Conservation (phyloP, 2,888 invertebrate genomes). For the Corythucha ciliata region DNA sequence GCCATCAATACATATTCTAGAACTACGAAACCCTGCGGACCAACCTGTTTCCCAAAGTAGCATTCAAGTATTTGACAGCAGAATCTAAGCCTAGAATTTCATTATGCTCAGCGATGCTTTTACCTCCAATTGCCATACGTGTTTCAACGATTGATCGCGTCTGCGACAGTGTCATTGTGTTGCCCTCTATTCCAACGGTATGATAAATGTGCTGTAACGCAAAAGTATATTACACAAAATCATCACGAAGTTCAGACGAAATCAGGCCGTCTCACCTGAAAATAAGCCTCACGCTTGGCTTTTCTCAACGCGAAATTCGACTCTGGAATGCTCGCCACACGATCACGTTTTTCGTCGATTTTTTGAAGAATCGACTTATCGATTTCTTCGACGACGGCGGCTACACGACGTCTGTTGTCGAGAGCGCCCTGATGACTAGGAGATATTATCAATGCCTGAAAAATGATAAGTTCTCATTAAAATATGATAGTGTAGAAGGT, state of each 20-base stretch:
- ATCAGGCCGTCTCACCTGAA: conserved; percentile 45
- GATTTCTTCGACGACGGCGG: conserved; percentile 78
- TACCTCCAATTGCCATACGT: conserved; percentile 72
- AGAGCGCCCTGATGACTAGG: conserved; percentile 75
- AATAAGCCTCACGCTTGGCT: conserved; percentile 91
- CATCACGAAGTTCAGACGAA: background rate
- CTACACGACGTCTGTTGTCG: conserved; percentile 71
- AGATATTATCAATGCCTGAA: conserved; percentile 63
- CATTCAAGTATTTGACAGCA: conserved; percentile 85
- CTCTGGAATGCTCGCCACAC: conserved; percentile 70
- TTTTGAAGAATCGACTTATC: conserved; percentile 68
- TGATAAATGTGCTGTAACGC: conserved; percentile 73
- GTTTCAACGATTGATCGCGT: conserved; percentile 88
- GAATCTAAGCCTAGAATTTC: conserved; percentile 90
- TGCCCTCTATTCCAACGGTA: conserved; percentile 94
- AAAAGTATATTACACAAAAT: background rate
- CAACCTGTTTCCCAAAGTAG: conserved; percentile 61
- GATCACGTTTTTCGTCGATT: conserved; percentile 76
- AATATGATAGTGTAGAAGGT: no score
- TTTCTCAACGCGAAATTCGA: conserved; percentile 68
- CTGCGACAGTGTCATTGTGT: conserved; percentile 89
- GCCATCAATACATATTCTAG: background rate
- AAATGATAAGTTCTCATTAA: conserved; percentile 9
- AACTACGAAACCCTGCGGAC: conserved; percentile 19
- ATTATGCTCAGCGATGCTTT: conserved; percentile 93